Percentiles rank a stretch among this genome's conserved stretches.
These are phyloP conservation scores for Drosophila miranda DNA, from an alignment of 1,140 invertebrate genomes.

Conservation along the genomic window DNA sequence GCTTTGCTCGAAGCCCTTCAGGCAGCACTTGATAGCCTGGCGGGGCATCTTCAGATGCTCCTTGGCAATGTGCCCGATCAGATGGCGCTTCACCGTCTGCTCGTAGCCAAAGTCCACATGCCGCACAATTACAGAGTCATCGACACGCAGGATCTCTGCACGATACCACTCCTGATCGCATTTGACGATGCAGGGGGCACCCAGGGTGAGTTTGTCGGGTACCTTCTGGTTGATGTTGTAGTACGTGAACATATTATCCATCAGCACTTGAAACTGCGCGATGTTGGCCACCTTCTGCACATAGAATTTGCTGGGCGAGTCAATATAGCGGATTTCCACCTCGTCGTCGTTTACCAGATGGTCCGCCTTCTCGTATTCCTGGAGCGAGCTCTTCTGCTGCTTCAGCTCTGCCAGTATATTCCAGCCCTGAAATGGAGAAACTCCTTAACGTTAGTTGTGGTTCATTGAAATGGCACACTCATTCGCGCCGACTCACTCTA, in stretches of 20 bases:
- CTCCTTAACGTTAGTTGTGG: too few relatives aligned
- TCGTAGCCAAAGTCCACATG: slow-evolving; percentile 92
- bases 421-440: slow-evolving; percentile 67
- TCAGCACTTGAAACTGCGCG: slow-evolving; percentile 83
- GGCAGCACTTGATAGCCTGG: slow-evolving; percentile 89
- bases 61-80: slow-evolving; percentile 86
- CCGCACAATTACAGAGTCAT: slow-evolving; percentile 70
- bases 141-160: slow-evolving; percentile 84
- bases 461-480: slow-evolving; percentile 35
- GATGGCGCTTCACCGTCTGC: slow-evolving; percentile 84
- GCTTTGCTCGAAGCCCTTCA: slow-evolving; percentile 81
- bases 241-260: slow-evolving; percentile 80
- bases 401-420: slow-evolving; percentile 82
- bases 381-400: slow-evolving; percentile 82
- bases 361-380: slow-evolving; percentile 84
- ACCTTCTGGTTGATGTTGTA: slow-evolving; percentile 81
- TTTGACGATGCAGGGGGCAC: slow-evolving; percentile 88
- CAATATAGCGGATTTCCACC: slow-evolving; percentile 88
- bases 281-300: slow-evolving; percentile 86
- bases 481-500: slow-evolving; percentile 64
- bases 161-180: slow-evolving; percentile 91
- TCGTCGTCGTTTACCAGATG: slow-evolving; percentile 83
- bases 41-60: slow-evolving; percentile 86
- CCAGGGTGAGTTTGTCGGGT: slow-evolving; percentile 83
- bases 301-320: slow-evolving; percentile 88